A percentile compares a stretch with the other conserved stretches of the same genome.
These are phyloP conservation scores for Gambusia yucatana DNA, from an alignment of 2,797 vertebrate genomes.

Conservation along the genomic window DNA sequence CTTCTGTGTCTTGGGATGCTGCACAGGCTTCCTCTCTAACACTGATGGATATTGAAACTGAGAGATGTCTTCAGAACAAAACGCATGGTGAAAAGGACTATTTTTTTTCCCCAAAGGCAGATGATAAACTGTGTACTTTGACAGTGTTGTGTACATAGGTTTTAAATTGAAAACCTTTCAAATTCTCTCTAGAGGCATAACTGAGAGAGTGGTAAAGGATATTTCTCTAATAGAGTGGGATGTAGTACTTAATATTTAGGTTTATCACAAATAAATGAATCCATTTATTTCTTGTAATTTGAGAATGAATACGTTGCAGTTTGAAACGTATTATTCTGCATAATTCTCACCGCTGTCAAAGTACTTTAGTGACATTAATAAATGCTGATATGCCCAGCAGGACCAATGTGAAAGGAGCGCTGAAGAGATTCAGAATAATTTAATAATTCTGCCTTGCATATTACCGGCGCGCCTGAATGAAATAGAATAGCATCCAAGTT, in stretches of 20 bases:
- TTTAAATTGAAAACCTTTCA: constrained; percentile 12
- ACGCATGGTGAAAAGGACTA: constrained; percentile 53
- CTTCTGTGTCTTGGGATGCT: constrained; percentile 56
- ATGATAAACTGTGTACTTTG: constrained; percentile 57
- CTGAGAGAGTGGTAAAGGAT: neutral
- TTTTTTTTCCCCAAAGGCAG: constrained; percentile 33
- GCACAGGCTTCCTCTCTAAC: constrained; percentile 49
- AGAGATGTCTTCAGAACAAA: constrained; percentile 68
- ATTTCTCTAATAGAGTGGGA: neutral
- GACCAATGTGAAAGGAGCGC: neutral
- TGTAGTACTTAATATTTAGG: neutral
- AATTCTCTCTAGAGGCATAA: constrained; percentile 16
- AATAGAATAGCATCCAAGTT: neutral
- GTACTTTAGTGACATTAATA: neutral
- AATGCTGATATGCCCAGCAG: constrained; percentile 20
- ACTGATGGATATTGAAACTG: constrained; percentile 75
- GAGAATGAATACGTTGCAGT: neutral
- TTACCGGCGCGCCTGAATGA: neutral
- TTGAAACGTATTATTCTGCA: neutral
- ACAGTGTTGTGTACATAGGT: constrained; percentile 10
- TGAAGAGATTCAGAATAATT: constrained; percentile 7
- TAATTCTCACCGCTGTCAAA: neutral
- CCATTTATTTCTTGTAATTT: neutral
- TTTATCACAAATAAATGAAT: neutral
- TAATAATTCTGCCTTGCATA: constrained; percentile 9